These are phyloP conservation scores for Lates calcarifer DNA, from an alignment of 2,113 vertebrate species.

Conservation along the genomic window DNA sequence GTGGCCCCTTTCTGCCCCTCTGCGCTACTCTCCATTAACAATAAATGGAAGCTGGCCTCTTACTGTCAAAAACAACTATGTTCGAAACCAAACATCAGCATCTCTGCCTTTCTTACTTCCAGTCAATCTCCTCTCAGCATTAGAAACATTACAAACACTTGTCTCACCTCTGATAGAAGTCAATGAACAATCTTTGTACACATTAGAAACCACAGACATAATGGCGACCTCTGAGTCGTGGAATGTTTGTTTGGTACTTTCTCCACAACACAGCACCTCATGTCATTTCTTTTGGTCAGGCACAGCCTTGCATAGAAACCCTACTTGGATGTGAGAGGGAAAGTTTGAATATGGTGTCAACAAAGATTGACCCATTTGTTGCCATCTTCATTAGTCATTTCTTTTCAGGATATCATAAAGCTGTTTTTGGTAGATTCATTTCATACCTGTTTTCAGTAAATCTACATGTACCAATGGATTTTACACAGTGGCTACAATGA, in stretches of 20 bases:
- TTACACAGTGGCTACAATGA: background rate
- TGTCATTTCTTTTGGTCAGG: background rate
- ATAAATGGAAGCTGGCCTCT: conserved; percentile 10
- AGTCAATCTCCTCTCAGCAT: background rate
- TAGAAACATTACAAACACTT: background rate
- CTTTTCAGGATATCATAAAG: background rate
- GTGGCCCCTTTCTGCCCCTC: conserved; percentile 17
- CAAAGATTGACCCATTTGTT: background rate
- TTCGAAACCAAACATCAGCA: conserved; percentile 23
- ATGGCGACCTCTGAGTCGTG: background rate
- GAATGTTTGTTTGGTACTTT: background rate
- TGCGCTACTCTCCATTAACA: conserved; percentile 24
- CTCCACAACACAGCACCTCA: background rate
- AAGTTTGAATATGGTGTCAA: background rate
- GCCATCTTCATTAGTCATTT: background rate
- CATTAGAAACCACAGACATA: background rate
- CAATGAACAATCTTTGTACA: background rate
- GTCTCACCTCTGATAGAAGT: background rate
- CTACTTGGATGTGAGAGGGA: background rate
- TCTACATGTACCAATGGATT: background rate
- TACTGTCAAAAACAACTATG: conserved; percentile 29
- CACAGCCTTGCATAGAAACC: background rate
- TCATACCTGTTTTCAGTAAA: background rate
- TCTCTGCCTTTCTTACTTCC: background rate
- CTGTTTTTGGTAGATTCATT: background rate